Conservation (phyloP, 2,888 invertebrate genomes). For the Pharmacophagus antenor region DNA sequence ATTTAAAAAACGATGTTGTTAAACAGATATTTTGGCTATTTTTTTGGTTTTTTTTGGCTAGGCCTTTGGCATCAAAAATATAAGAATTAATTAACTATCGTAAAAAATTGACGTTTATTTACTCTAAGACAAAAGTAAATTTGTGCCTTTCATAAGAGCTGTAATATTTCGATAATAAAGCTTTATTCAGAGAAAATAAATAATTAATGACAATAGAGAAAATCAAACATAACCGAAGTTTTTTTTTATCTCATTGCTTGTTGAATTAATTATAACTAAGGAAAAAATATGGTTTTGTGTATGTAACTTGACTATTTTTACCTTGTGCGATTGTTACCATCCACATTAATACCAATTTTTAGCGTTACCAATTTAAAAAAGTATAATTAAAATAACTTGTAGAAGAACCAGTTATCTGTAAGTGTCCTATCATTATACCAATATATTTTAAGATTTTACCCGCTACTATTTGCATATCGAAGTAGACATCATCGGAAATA, state of each 20-base stretch:
- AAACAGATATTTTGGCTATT: no score
- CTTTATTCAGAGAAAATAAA: not conserved
- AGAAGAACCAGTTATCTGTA: not conserved
- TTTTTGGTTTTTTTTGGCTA: no score
- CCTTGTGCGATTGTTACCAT: no score
- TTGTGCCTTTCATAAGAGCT: not conserved
- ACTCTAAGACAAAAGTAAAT: not conserved
- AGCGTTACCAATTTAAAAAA: not conserved
- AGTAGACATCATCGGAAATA: constrained; percentile 20
- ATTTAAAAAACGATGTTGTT: no score
- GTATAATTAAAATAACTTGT: not conserved
- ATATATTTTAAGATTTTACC: not conserved
- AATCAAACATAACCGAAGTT: no score
- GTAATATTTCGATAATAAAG: not conserved
- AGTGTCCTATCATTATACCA: not conserved
- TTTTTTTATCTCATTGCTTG: no score
- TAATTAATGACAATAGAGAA: not conserved
- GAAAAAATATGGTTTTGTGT: no score
- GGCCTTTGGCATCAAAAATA: no score
- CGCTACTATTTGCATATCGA: constrained; percentile 6
- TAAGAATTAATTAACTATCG: no score
- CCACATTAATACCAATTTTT: not conserved
- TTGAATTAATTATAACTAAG: no score
- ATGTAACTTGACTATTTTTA: no score
- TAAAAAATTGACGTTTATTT: no score